Percentiles rank a stretch among this genome's conserved stretches.
Evolutionary conservation across 2,113 vertebrate genomes (phyloP).

Genomic region (Progne subis): DNA sequence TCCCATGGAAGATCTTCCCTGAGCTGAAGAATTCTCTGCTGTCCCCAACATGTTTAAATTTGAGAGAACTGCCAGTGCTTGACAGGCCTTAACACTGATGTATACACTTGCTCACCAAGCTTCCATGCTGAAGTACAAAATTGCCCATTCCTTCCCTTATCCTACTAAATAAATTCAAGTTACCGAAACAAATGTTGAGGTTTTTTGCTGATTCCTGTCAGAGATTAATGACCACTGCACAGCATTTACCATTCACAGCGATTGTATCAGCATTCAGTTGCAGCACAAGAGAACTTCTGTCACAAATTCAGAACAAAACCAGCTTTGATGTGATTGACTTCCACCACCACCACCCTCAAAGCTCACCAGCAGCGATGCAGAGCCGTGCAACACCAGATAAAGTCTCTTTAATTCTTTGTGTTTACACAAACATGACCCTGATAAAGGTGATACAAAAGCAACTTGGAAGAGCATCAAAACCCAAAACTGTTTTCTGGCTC

Average conservation of each 20-base stretch:
- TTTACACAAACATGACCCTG: neutral
- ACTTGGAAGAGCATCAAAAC: neutral
- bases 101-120: neutral
- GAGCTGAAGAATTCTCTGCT: neutral
- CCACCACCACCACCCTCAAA: neutral
- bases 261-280: neutral
- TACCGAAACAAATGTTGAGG: neutral
- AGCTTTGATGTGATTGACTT: constrained; percentile 21
- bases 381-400: neutral
- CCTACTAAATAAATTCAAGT: neutral
- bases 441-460: neutral
- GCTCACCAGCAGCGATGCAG: neutral
- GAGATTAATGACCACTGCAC: neutral
- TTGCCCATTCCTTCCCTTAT: neutral
- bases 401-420: neutral
- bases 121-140: neutral
- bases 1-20: neutral
- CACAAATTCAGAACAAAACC: neutral
- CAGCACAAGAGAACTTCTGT: neutral
- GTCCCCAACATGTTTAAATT: neutral
- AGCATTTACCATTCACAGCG: neutral
- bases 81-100: neutral
- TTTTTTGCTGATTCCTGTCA: neutral
- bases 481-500: neutral
- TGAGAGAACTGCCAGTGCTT: neutral